These are phyloP conservation scores for Pardosa pseudoannulata DNA, from an alignment of 2,888 invertebrate species.

Conservation along the genomic window DNA sequence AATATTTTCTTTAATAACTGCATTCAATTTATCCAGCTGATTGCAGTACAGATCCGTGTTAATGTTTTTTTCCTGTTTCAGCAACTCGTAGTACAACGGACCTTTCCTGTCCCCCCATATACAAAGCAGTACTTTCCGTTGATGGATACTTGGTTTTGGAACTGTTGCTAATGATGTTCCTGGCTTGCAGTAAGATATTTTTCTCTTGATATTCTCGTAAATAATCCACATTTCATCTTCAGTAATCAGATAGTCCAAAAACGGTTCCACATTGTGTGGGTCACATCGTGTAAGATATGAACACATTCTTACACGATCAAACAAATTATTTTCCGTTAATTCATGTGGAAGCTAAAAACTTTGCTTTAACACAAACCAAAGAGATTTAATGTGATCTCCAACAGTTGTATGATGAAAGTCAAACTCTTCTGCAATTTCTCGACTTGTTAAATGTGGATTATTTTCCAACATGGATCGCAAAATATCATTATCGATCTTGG, in stretches of 20 bases:
- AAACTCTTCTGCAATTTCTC: no score
- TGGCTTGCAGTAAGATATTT: constrained; percentile 26
- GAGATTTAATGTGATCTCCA: no score
- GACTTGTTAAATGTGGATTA: no score
- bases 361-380: no score
- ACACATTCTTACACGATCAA: constrained; percentile 30
- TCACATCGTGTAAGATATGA: background rate
- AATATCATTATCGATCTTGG: no score
- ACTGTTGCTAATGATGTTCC: constrained; percentile 13
- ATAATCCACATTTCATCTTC: constrained; percentile 26
- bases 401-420: no score
- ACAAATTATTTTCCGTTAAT: no score
- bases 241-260: constrained; percentile 3
- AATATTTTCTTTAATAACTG: no score
- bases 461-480: no score
- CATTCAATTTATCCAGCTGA: no score
- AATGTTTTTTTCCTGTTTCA: constrained; percentile 21
- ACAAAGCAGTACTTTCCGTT: constrained; percentile 37
- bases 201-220: constrained; percentile 27
- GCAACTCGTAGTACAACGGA: constrained; percentile 26
- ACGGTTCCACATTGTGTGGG: constrained; percentile 11
- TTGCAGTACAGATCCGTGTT: constrained; percentile 33
- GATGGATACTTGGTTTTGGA: no score
- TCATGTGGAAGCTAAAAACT: no score
- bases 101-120: constrained; percentile 27